Evolutionary conservation across 1,140 invertebrate species (phyloP).

Genomic region (Andrena cerasifolii): DNA sequence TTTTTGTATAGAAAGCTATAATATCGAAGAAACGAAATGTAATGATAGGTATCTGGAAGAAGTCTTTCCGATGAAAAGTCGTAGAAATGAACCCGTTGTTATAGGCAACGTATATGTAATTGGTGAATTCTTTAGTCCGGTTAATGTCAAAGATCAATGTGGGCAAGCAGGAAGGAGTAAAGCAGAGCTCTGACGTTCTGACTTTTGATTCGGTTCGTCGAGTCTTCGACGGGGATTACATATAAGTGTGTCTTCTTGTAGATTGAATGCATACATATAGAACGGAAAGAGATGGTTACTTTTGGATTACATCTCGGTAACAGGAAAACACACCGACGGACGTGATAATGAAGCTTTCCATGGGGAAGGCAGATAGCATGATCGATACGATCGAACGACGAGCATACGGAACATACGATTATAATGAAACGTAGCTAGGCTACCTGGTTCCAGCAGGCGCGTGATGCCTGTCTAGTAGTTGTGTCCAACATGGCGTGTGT

Average conservation of each 20-base stretch:
- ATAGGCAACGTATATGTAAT: background rate
- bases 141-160: too few relatives aligned
- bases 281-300: background rate
- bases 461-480: constrained; percentile 56
- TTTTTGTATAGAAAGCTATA: background rate
- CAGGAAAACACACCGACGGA: constrained; percentile 1
- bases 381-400: constrained; percentile 41
- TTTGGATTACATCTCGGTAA: background rate
- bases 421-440: constrained; percentile 24
- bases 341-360: background rate
- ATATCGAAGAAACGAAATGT: too few relatives aligned
- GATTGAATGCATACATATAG: background rate
- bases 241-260: background rate
- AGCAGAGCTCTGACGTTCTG: too few relatives aligned
- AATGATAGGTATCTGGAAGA: background rate
- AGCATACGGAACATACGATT: constrained; percentile 17
- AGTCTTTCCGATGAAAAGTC: background rate
- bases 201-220: too few relatives aligned
- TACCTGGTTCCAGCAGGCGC: constrained; percentile 25
- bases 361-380: background rate
- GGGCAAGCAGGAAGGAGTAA: too few relatives aligned
- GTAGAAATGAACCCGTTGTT: too few relatives aligned
- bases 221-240: too few relatives aligned
- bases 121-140: too few relatives aligned
- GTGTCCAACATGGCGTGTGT: constrained; percentile 67